phyloP scores from a whole-genome alignment of 2,797 vertebrate genomes.

The Geotrypetes seraphini region DNA sequence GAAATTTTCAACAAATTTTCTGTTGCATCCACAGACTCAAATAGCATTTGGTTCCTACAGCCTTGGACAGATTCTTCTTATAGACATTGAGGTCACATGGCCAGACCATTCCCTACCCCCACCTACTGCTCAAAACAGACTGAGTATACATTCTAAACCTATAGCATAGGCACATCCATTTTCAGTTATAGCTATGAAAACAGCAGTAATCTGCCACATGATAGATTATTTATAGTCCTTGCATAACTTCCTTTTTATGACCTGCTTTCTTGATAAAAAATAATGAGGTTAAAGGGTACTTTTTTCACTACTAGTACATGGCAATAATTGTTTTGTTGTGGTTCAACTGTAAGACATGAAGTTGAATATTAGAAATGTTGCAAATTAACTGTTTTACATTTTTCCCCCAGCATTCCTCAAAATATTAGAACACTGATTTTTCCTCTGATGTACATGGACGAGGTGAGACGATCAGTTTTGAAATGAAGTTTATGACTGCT shows the following conservation, averaged over 20 bases:
- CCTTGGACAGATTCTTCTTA: too few relatives aligned
- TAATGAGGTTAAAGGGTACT: background rate
- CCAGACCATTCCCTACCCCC: too few relatives aligned
- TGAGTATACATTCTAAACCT: too few relatives aligned
- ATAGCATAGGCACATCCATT: too few relatives aligned
- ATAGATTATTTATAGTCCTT: background rate
- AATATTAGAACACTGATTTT: slow-evolving; percentile 68
- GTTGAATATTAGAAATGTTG: background rate
- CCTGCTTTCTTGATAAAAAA: background rate
- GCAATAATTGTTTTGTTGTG: rapidly evolving
- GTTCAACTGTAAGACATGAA: background rate
- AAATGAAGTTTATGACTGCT: background rate
- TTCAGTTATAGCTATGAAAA: rapidly evolving
- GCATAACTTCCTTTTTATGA: background rate
- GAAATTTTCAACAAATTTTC: too few relatives aligned
- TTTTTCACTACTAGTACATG: background rate
- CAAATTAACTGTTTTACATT: rapidly evolving
- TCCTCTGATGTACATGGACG: slow-evolving; percentile 85
- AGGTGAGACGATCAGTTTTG: slow-evolving; percentile 56
- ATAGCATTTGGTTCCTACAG: too few relatives aligned
- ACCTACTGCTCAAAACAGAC: too few relatives aligned
- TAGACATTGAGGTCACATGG: too few relatives aligned
- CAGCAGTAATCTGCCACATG: background rate
- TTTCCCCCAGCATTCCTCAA: slow-evolving; percentile 63
- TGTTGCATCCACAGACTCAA: too few relatives aligned